A percentile compares a stretch with the other conserved stretches of the same genome.
These are phyloP conservation scores for Sarcoramphus papa DNA, from an alignment of 2,797 vertebrate genomes.

Conservation along the genomic window DNA sequence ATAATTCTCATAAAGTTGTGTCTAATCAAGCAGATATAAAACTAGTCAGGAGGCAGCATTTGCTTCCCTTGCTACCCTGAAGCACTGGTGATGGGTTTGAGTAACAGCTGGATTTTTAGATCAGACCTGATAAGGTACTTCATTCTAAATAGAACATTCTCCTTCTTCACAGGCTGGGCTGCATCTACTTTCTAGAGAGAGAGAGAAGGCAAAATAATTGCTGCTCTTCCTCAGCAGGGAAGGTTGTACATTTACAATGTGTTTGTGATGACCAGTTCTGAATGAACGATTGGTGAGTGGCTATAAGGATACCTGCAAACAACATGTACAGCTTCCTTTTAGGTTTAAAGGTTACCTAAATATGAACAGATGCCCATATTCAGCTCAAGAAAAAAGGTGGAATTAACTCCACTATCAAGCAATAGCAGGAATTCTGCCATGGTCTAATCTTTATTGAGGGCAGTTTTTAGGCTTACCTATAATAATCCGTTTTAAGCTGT, in stretches of 20 bases:
- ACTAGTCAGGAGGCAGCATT: background rate
- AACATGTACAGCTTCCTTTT: background rate
- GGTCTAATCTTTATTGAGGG: background rate
- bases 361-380: background rate
- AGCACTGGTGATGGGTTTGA: background rate
- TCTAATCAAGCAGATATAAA: background rate
- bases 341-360: background rate
- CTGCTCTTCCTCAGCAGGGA: background rate
- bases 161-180: background rate
- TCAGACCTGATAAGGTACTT: background rate
- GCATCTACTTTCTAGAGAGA: background rate
- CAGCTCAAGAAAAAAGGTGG: background rate
- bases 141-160: background rate
- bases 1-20: background rate
- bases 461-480: constrained; percentile 17
- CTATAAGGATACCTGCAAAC: background rate
- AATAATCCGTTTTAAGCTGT: background rate
- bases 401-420: background rate
- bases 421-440: background rate
- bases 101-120: background rate
- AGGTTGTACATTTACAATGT: background rate
- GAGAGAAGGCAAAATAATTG: background rate
- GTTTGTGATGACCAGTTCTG: background rate
- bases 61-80: background rate
- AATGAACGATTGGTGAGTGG: background rate